phyloP scores from a whole-genome alignment of 2,888 invertebrate genomes.

The Falcaria lacertinaria region DNA sequence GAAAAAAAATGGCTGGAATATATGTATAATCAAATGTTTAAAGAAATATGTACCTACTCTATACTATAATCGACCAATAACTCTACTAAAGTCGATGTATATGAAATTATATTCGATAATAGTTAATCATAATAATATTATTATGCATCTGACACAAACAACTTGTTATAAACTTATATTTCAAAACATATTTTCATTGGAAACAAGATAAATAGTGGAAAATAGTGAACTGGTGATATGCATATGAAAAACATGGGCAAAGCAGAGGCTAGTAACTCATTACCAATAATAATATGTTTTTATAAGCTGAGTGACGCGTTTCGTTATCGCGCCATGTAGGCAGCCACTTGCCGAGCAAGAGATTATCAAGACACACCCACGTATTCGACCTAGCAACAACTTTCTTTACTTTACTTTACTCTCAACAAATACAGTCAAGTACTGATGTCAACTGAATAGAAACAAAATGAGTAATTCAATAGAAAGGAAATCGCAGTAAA shows the following conservation, averaged over 20 bases:
- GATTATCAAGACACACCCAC: conserved; percentile 74
- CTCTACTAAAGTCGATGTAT: not conserved
- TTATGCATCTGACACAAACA: conserved; percentile 41
- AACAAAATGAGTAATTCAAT: no score
- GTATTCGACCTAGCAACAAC: conserved; percentile 54
- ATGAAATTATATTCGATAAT: not conserved
- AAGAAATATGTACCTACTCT: no score
- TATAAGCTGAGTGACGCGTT: conserved; percentile 51
- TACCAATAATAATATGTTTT: conserved; percentile 68
- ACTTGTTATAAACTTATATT: conserved; percentile 50
- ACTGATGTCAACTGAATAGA: no score
- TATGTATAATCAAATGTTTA: no score
- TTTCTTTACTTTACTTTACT: not conserved
- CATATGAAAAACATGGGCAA: conserved; percentile 61
- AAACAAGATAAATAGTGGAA: conserved; percentile 73
- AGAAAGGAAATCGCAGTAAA: no score
- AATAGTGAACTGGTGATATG: conserved; percentile 56
- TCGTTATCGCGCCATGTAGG: conserved; percentile 39
- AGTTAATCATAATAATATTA: conserved; percentile 8
- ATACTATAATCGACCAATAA: no score
- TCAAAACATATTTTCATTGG: conserved; percentile 71
- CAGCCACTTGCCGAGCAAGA: conserved; percentile 41
- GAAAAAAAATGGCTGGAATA: no score
- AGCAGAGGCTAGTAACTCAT: conserved; percentile 49
- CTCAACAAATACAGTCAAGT: no score